Percentiles rank a stretch among this genome's conserved stretches.
Conservation (phyloP, 2,888 invertebrate species). For the Tromatobia lineatoria region DNA sequence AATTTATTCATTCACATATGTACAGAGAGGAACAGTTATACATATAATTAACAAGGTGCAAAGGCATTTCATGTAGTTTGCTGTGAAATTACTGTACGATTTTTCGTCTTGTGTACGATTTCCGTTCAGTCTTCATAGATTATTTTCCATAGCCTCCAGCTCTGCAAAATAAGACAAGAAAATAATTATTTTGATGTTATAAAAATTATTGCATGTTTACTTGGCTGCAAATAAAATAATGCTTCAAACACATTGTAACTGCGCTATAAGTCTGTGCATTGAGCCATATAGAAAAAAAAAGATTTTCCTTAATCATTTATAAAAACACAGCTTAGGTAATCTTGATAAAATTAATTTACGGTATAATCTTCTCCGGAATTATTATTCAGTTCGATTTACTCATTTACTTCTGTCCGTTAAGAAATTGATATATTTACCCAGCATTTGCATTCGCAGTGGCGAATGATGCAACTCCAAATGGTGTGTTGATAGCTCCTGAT, state of each 20-base stretch:
- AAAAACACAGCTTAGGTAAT: no score
- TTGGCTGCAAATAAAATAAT: background rate
- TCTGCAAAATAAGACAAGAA: constrained; percentile 32
- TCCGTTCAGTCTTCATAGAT: constrained; percentile 14
- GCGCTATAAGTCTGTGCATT: no score
- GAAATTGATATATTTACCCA: constrained; percentile 73
- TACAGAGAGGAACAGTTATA: background rate
- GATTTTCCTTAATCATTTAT: no score
- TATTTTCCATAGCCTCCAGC: constrained; percentile 66
- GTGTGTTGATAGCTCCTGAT: constrained; percentile 72
- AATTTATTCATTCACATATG: background rate
- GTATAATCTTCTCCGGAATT: no score
- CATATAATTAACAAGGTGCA: background rate
- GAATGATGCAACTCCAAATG: constrained; percentile 73
- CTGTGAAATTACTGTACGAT: background rate
- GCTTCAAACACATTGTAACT: no score
- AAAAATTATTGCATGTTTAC: background rate
- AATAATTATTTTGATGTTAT: background rate
- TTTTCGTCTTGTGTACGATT: background rate
- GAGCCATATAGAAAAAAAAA: no score
- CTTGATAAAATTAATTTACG: no score
- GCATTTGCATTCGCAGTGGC: constrained; percentile 68
- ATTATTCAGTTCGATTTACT: no score
- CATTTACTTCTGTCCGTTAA: no score
- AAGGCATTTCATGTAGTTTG: background rate